A percentile compares a stretch with the other conserved stretches of the same genome.
phyloP scores from a whole-genome alignment of 2,888 invertebrate species.

The Mythimna vitellina region DNA sequence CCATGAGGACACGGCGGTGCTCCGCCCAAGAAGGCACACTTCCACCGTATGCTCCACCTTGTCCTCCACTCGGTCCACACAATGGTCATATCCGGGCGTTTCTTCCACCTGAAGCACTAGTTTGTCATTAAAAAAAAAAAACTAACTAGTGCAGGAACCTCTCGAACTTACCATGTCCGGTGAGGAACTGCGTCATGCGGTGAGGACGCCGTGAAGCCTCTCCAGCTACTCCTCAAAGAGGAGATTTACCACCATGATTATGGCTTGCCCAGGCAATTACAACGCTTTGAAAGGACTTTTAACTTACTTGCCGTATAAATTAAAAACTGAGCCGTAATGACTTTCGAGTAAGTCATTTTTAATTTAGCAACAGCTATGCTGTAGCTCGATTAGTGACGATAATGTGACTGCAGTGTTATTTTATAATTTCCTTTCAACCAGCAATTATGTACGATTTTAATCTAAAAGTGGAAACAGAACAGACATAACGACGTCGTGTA shows the following conservation, averaged over 20 bases:
- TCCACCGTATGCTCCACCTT: neutral
- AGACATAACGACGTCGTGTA: constrained; percentile 27
- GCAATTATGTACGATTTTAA: constrained; percentile 38
- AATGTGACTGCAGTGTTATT: constrained; percentile 3
- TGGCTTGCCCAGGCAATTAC: too few relatives aligned
- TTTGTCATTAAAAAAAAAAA: too few relatives aligned
- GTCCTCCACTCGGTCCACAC: neutral
- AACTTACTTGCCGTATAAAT: too few relatives aligned
- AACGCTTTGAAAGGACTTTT: too few relatives aligned
- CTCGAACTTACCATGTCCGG: neutral
- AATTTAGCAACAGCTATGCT: neutral
- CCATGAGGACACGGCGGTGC: too few relatives aligned
- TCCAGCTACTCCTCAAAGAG: too few relatives aligned
- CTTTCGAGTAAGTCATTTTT: neutral
- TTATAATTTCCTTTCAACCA: constrained; percentile 39
- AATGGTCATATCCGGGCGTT: too few relatives aligned
- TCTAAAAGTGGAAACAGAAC: constrained; percentile 37
- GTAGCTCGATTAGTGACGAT: neutral
- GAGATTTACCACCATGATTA: too few relatives aligned
- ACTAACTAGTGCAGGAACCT: neutral
- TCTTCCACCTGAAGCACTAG: too few relatives aligned
- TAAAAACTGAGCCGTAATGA: neutral
- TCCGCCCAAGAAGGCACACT: too few relatives aligned
- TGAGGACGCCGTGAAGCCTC: too few relatives aligned
- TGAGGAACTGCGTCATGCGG: too few relatives aligned